Conservation (phyloP, 2,113 vertebrate species). For the Fregetta grallaria region DNA sequence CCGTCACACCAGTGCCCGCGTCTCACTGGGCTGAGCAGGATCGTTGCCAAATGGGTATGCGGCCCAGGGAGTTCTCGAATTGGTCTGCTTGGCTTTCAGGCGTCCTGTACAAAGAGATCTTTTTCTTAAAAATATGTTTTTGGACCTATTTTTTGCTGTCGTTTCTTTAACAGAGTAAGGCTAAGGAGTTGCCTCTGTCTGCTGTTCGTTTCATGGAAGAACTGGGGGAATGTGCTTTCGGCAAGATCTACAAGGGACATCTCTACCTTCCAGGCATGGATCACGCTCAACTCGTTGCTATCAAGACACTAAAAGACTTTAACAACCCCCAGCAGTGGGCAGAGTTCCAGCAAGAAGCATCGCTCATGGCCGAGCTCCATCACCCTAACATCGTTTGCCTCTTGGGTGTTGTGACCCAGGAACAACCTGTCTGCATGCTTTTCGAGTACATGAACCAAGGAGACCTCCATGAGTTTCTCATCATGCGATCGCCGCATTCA, state of each 20-base stretch:
- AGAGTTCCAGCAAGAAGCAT: constrained; percentile 94
- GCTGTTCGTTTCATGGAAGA: constrained; percentile 99
- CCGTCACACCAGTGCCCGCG: rapidly evolving
- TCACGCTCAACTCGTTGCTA: constrained; percentile 92
- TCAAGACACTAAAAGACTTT: constrained; percentile 95
- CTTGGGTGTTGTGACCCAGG: constrained; percentile 92
- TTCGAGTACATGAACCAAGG: constrained; percentile 95
- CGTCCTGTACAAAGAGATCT: rapidly evolving
- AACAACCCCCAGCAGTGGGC: constrained; percentile 90
- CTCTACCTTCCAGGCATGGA: constrained; percentile 98
- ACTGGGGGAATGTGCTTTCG: constrained; percentile 88
- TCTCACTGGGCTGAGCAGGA: background rate
- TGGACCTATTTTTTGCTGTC: background rate
- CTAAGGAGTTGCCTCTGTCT: constrained; percentile 94
- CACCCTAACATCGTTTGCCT: constrained; percentile 95
- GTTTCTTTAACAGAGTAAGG: constrained; percentile 82
- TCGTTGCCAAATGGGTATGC: rapidly evolving
- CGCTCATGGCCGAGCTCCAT: constrained; percentile 89
- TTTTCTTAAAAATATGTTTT: rapidly evolving
- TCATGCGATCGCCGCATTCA: constrained; percentile 95
- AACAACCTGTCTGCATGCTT: constrained; percentile 94
- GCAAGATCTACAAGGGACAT: constrained; percentile 98
- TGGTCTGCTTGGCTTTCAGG: background rate
- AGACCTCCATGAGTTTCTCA: constrained; percentile 97
- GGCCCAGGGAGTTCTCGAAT: background rate